A percentile compares a stretch with the other conserved stretches of the same genome.
phyloP scores from a whole-genome alignment of 2,113 vertebrate genomes.

The Leucoraja erinaceus region DNA sequence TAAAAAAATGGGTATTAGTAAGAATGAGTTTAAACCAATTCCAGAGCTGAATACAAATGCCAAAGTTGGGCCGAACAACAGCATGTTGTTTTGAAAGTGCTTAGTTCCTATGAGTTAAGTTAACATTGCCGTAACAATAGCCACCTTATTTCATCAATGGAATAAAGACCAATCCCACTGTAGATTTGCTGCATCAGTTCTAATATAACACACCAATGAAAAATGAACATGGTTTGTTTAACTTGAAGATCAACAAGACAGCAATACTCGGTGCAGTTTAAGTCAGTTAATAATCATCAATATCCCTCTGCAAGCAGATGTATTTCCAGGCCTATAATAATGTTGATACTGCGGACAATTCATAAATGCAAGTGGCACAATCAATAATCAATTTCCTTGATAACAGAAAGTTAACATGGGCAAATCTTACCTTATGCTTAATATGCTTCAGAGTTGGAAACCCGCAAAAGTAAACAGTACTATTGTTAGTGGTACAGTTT shows the following conservation, averaged over 20 bases:
- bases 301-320: background rate
- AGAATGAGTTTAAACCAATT: background rate
- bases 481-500: constrained; percentile 68
- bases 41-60: background rate
- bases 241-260: background rate
- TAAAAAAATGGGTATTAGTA: background rate
- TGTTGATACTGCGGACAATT: background rate
- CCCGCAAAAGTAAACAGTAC: constrained; percentile 84
- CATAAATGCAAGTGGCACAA: background rate
- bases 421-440: constrained; percentile 75
- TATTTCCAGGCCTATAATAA: background rate
- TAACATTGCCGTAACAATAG: no score
- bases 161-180: background rate
- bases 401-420: background rate
- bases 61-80: background rate
- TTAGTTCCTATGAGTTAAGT: no score
- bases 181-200: background rate
- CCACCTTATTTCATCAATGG: background rate
- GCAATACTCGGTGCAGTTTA: background rate
- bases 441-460: constrained; percentile 94
- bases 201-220: background rate
- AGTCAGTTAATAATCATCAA: background rate
- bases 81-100: no score
- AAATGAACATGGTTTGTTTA: background rate
- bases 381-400: constrained; percentile 38